Percentiles rank a stretch among this genome's conserved stretches.
phyloP scores from a whole-genome alignment of 1,140 invertebrate species.

The Oedothorax gibbosus region DNA sequence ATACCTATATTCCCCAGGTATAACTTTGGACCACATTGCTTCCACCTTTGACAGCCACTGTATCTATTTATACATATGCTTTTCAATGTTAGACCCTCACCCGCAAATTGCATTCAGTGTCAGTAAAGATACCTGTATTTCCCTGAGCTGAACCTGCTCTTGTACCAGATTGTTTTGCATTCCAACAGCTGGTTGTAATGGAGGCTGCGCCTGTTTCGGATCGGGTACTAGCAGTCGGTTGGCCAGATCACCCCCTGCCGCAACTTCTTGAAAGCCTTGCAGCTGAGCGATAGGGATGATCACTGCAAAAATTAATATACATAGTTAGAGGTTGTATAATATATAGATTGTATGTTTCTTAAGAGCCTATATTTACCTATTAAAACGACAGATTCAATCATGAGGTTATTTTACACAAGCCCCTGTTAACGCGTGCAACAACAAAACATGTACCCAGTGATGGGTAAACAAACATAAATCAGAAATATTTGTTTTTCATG shows the following conservation, averaged over 20 bases:
- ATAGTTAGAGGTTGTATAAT: not conserved
- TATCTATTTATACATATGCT: too few relatives aligned
- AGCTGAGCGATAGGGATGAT: conserved; percentile 59
- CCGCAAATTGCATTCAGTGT: too few relatives aligned
- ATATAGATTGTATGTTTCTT: not conserved
- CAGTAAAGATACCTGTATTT: conserved; percentile 26
- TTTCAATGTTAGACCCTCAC: too few relatives aligned
- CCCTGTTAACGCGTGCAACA: not conserved
- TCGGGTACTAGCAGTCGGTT: conserved; percentile 49
- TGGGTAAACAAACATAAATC: too few relatives aligned
- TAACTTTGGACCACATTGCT: too few relatives aligned
- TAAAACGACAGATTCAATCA: not conserved
- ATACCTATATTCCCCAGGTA: too few relatives aligned
- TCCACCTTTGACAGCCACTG: too few relatives aligned
- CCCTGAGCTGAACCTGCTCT: conserved; percentile 47
- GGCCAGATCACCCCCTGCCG: conserved; percentile 19
- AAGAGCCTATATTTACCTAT: too few relatives aligned
- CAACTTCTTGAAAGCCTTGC: conserved; percentile 41
- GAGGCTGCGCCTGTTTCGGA: conserved; percentile 27
- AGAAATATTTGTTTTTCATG: too few relatives aligned
- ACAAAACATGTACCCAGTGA: too few relatives aligned
- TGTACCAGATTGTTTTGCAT: conserved; percentile 36
- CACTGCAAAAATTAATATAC: not conserved
- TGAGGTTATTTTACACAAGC: not conserved
- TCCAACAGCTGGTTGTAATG: not conserved